A percentile compares a stretch with the other conserved stretches of the same genome.
Conservation (phyloP, 2,797 vertebrate genomes). For the Cottoperca gobio region DNA sequence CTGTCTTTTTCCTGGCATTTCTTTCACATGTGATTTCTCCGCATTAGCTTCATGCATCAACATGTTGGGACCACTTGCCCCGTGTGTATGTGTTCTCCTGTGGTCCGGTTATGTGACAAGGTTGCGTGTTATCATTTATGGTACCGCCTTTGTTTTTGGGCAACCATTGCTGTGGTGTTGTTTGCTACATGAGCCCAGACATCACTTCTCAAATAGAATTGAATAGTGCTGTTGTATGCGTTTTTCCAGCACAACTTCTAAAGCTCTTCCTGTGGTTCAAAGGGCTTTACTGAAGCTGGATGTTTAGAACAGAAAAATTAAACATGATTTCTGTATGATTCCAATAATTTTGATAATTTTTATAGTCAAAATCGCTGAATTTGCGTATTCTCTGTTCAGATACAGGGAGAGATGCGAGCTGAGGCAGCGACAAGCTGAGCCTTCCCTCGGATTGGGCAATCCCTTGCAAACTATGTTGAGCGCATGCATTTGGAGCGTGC, state of each 20-base stretch:
- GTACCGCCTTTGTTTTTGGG: conserved; percentile 39
- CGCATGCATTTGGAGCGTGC: too few relatives aligned
- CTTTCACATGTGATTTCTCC: neutral
- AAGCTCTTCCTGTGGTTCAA: neutral
- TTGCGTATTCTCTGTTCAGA: too few relatives aligned
- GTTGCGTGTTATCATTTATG: conserved; percentile 46
- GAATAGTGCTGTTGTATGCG: neutral
- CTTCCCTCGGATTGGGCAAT: too few relatives aligned
- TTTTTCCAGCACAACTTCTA: neutral
- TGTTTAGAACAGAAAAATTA: neutral
- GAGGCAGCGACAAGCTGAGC: too few relatives aligned
- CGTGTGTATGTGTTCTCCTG: neutral
- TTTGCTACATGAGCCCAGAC: conserved; percentile 27
- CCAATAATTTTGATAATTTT: too few relatives aligned
- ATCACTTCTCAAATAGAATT: conserved; percentile 32
- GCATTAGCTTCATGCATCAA: neutral
- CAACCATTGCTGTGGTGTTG: conserved; percentile 41
- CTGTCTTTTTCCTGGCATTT: conserved; percentile 1
- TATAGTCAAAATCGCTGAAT: too few relatives aligned
- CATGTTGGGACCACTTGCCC: neutral
- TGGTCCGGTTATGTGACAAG: conserved; percentile 17
- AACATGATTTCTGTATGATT: too few relatives aligned
- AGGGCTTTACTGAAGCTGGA: neutral
- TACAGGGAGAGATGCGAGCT: too few relatives aligned
- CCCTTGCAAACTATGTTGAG: too few relatives aligned